Evolutionary conservation across 2,888 invertebrate species (phyloP).

Genomic region (Suillia variegata): DNA sequence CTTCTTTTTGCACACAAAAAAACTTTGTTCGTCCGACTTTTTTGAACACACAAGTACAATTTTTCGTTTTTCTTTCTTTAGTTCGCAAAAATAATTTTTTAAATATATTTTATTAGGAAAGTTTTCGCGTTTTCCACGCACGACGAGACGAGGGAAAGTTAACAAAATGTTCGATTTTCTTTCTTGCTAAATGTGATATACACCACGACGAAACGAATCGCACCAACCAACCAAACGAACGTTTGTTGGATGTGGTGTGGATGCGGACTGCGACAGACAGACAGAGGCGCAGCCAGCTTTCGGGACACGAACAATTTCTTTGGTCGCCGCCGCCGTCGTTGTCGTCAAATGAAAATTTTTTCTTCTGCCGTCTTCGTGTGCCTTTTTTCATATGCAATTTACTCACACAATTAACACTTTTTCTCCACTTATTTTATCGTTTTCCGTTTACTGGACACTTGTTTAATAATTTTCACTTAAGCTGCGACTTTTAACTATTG

Average conservation of each 20-base stretch:
- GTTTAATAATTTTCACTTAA: conserved; percentile 40
- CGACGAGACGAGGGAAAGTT: no score
- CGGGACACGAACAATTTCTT: conserved; percentile 37
- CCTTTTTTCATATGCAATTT: conserved; percentile 34
- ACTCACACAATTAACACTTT: conserved; percentile 29
- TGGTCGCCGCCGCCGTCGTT: no score
- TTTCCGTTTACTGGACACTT: conserved; percentile 32
- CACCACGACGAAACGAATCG: conserved; percentile 27
- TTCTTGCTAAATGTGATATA: conserved; percentile 29
- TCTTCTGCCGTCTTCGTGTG: conserved; percentile 26
- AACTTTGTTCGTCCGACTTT: no score
- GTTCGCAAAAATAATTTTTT: no score
- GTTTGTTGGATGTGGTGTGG: no score
- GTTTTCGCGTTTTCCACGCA: no score
- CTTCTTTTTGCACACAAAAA: no score
- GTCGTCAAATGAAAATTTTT: conserved; percentile 46
- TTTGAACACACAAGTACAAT: no score
- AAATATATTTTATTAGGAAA: no score
- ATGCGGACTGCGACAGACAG: conserved; percentile 27
- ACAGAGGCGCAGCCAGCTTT: conserved; percentile 25
- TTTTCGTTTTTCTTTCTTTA: no score
- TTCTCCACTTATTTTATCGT: conserved; percentile 29
- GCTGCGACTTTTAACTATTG: conserved; percentile 39
- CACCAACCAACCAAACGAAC: conserved; percentile 51
- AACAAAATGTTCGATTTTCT: no score